phyloP scores from a whole-genome alignment of 2,797 vertebrate genomes.

The Macrochelys suwanniensis region DNA sequence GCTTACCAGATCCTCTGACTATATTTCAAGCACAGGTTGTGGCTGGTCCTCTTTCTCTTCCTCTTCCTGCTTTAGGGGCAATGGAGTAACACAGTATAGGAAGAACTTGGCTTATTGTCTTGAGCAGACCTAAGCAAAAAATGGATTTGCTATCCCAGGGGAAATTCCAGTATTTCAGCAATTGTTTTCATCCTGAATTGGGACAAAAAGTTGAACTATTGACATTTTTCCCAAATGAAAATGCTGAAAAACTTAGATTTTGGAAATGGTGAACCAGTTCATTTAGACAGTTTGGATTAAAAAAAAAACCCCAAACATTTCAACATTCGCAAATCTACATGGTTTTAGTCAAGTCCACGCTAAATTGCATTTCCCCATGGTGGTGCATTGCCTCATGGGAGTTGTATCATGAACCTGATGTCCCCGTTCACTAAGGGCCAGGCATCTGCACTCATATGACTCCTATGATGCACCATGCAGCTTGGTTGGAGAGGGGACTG shows the following conservation, averaged over 20 bases:
- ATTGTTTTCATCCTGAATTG: not conserved
- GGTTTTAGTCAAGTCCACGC: not conserved
- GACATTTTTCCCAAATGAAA: not conserved
- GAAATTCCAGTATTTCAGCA: not conserved
- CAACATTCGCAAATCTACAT: not conserved
- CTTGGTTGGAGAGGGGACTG: not conserved
- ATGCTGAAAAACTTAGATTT: not conserved
- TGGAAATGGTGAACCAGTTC: not conserved
- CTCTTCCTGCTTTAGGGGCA: not conserved
- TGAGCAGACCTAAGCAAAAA: not conserved
- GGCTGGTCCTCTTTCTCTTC: not conserved
- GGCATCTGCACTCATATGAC: not conserved
- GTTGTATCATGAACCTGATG: not conserved
- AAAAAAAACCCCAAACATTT: not conserved
- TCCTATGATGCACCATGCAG: not conserved
- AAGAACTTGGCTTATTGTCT: not conserved
- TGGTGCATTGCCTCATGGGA: not conserved
- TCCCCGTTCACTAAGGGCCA: not conserved
- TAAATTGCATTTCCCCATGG: not conserved
- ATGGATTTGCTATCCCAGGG: not conserved
- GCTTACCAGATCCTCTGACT: not conserved
- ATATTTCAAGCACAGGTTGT: not conserved
- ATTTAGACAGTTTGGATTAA: not conserved
- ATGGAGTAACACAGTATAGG: not conserved
- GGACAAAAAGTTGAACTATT: not conserved